These are phyloP conservation scores for Morpho deidamia DNA, from an alignment of 2,888 invertebrate genomes.

Conservation along the genomic window DNA sequence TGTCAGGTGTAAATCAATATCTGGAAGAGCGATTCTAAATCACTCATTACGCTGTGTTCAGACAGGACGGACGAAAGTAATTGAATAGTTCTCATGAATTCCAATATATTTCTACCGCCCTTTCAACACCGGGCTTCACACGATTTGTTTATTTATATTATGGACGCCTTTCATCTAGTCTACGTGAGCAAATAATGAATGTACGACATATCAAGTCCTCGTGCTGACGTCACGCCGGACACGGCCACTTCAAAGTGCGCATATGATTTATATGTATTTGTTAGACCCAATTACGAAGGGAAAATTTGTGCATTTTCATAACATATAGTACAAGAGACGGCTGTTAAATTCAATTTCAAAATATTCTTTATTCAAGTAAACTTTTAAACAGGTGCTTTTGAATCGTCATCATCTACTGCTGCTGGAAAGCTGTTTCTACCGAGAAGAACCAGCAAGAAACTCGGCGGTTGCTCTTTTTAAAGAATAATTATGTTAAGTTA, in stretches of 20 bases:
- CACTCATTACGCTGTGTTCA: conserved; percentile 28
- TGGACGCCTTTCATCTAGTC: conserved; percentile 70
- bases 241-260: conserved; percentile 67
- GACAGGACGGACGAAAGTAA: conserved; percentile 39
- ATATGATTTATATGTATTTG: conserved; percentile 70
- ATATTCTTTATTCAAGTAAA: no score
- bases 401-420: no score
- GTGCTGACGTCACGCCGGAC: conserved; percentile 60
- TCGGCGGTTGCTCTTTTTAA: no score
- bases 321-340: background rate
- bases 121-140: conserved; percentile 57
- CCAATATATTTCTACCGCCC: conserved; percentile 57
- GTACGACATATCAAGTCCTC: conserved; percentile 38
- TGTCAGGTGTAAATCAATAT: background rate
- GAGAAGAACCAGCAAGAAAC: no score
- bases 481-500: no score
- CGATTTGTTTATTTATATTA: conserved; percentile 72
- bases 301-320: conserved; percentile 66
- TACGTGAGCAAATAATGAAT: conserved; percentile 75
- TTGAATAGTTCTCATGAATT: conserved; percentile 53
- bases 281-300: conserved; percentile 63
- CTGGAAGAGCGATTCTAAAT: conserved; percentile 23
- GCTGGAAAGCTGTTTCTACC: no score
- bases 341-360: no score
- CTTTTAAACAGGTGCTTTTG: no score